A percentile compares a stretch with the other conserved stretches of the same genome.
phyloP scores from a whole-genome alignment of 2,888 invertebrate species.

The Sipunculus nudus region DNA sequence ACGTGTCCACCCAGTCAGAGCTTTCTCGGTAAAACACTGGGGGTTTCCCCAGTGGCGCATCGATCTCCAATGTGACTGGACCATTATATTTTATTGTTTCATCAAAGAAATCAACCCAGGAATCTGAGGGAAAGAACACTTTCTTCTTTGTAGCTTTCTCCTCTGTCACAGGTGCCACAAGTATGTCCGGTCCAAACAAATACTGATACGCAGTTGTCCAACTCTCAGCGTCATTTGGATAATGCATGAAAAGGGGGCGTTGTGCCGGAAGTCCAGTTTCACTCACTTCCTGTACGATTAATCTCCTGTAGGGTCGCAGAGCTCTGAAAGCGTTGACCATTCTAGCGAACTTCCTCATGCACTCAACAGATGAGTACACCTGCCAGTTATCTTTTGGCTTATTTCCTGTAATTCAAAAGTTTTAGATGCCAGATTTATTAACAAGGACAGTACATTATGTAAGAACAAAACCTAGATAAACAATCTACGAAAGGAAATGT shows the following conservation, averaged over 20 bases:
- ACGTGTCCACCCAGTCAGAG: constrained; percentile 37
- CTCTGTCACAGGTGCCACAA: constrained; percentile 54
- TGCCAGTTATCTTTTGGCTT: constrained; percentile 49
- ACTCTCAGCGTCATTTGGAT: constrained; percentile 42
- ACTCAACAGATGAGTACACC: constrained; percentile 42
- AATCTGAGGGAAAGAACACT: constrained; percentile 48
- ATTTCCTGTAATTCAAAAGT: constrained; percentile 45
- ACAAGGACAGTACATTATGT: too few relatives aligned
- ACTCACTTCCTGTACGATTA: constrained; percentile 35
- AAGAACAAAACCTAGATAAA: too few relatives aligned
- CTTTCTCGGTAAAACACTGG: constrained; percentile 53
- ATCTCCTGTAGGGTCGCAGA: constrained; percentile 48
- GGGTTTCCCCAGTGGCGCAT: constrained; percentile 51
- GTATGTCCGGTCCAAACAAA: constrained; percentile 54
- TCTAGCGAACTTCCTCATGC: constrained; percentile 44
- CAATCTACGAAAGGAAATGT: too few relatives aligned
- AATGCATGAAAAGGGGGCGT: constrained; percentile 53
- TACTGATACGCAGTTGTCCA: constrained; percentile 49
- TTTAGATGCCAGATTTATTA: not conserved
- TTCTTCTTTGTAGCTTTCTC: constrained; percentile 38
- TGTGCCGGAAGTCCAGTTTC: constrained; percentile 50
- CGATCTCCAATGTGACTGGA: constrained; percentile 34
- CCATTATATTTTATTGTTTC: constrained; percentile 21
- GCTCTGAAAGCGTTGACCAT: constrained; percentile 45
- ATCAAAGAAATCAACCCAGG: constrained; percentile 52